Evolutionary conservation across 2,888 invertebrate species (phyloP).

Genomic region (Crocallis elinguaria): DNA sequence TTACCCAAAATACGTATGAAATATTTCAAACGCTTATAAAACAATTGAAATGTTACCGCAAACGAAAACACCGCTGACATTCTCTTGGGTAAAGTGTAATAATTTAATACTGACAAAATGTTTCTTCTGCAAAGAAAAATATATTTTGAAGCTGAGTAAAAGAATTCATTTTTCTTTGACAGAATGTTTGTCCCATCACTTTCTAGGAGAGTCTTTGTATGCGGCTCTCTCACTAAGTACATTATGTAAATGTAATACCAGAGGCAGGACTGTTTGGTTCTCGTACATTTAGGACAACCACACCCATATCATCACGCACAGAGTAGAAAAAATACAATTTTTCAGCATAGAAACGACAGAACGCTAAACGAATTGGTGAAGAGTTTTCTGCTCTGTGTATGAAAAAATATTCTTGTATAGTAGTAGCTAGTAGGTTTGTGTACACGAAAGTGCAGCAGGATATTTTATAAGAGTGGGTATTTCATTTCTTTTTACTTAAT

Average conservation of each 20-base stretch:
- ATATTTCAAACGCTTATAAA: conserved; percentile 29
- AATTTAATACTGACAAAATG: conserved; percentile 62
- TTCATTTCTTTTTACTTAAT: no score
- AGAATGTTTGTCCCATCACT: conserved; percentile 60
- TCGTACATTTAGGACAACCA: conserved; percentile 63
- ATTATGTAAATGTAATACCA: conserved; percentile 79
- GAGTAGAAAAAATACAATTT: conserved; percentile 36
- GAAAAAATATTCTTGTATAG: background rate
- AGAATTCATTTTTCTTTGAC: conserved; percentile 67
- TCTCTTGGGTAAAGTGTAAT: conserved; percentile 51
- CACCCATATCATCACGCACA: conserved; percentile 66
- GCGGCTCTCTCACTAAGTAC: conserved; percentile 73
- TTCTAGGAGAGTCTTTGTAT: conserved; percentile 70
- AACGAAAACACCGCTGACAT: conserved; percentile 22
- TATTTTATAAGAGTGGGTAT: background rate
- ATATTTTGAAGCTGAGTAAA: conserved; percentile 48
- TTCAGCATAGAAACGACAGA: conserved; percentile 10
- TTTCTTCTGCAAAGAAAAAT: conserved; percentile 46
- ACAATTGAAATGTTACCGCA: conserved; percentile 24
- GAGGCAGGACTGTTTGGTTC: conserved; percentile 67
- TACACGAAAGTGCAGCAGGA: background rate
- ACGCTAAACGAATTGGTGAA: conserved; percentile 2
- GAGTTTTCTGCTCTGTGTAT: conserved; percentile 37
- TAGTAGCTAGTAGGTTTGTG: background rate
- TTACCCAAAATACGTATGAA: conserved; percentile 47